phyloP scores from a whole-genome alignment of 2,888 invertebrate genomes.

The Heliconius aoede region DNA sequence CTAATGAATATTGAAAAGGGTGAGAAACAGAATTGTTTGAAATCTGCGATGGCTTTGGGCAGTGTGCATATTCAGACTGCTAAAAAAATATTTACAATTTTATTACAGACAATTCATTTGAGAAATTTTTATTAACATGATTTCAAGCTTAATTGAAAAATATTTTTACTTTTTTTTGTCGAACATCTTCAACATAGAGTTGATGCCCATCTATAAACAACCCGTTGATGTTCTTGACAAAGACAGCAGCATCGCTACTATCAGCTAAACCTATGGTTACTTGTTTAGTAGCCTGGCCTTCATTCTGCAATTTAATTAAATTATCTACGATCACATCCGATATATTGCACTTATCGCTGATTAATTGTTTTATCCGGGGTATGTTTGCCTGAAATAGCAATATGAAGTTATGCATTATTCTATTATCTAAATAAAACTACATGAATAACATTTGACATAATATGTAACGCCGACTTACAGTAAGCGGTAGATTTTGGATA shows the following conservation, averaged over 20 bases:
- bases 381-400: constrained; percentile 49
- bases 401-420: no score
- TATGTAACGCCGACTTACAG: constrained; percentile 48
- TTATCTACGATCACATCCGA: constrained; percentile 55
- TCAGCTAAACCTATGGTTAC: constrained; percentile 57
- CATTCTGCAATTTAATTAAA: constrained; percentile 43
- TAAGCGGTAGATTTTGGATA: constrained; percentile 55
- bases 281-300: constrained; percentile 48
- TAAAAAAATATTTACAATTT: constrained; percentile 11
- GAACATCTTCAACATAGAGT: constrained; percentile 53
- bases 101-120: not conserved
- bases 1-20: not conserved
- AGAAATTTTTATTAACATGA: not conserved
- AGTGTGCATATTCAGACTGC: constrained; percentile 27
- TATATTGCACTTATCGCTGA: constrained; percentile 54
- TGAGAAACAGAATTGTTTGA: not conserved
- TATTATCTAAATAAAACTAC: not conserved
- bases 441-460: not conserved
- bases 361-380: constrained; percentile 50
- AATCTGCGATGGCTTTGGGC: constrained; percentile 15
- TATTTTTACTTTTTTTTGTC: constrained; percentile 51
- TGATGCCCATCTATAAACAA: constrained; percentile 49
- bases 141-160: not conserved
- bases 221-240: constrained; percentile 54
- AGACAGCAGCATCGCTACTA: constrained; percentile 53